Conservation (phyloP, 2,888 invertebrate species). For the Periphyllus acericola region DNA sequence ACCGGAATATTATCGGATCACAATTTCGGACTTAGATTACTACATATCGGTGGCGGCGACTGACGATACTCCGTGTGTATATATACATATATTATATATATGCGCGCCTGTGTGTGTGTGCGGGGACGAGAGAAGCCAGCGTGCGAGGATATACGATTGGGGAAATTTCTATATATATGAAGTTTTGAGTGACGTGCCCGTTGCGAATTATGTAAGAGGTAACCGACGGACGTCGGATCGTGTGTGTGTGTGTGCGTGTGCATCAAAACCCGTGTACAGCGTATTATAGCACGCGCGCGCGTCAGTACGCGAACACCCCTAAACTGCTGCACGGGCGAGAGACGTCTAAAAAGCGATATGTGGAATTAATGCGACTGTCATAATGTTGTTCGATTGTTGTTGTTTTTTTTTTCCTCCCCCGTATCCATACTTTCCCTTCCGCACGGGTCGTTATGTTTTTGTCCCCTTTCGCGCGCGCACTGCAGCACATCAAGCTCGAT, state of each 20-base stretch:
- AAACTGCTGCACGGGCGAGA: background rate
- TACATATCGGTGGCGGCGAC: background rate
- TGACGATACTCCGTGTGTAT: background rate
- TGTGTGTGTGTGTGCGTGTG: background rate
- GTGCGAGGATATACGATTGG: background rate
- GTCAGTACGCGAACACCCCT: background rate
- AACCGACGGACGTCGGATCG: background rate
- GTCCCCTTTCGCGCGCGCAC: background rate
- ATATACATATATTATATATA: background rate
- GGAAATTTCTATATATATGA: background rate
- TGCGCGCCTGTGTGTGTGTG: background rate
- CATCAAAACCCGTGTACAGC: constrained; percentile 5
- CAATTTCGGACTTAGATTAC: constrained; percentile 44
- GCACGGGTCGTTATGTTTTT: background rate
- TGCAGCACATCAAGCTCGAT: background rate
- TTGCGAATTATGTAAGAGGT: constrained; percentile 10
- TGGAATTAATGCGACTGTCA: constrained; percentile 60
- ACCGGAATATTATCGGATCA: constrained; percentile 44
- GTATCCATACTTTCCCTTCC: background rate
- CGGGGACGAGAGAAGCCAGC: background rate
- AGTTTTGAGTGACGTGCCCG: constrained; percentile 51
- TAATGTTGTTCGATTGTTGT: constrained; percentile 59
- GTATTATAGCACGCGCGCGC: background rate
- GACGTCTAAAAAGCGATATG: constrained; percentile 61
- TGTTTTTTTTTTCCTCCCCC: background rate